phyloP scores from a whole-genome alignment of 2,888 invertebrate species.

The Xanthorhoe spadicearia region DNA sequence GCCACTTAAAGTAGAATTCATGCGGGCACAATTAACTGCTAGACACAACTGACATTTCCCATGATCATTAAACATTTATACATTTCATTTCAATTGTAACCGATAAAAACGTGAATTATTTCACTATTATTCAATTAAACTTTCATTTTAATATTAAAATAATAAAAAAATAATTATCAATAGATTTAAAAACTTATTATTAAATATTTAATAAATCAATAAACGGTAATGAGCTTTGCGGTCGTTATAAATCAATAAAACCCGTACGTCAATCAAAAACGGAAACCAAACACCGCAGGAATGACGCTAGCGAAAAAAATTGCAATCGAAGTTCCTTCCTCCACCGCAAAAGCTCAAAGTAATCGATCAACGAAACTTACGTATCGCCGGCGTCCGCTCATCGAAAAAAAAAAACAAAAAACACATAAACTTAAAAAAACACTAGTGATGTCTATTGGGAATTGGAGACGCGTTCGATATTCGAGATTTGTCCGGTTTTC shows the following conservation, averaged over 20 bases:
- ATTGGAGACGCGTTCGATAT: slow-evolving; percentile 33
- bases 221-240: slow-evolving; percentile 15
- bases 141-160: neutral
- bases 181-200: neutral
- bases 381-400: slow-evolving; percentile 51
- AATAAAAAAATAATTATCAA: neutral
- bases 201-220: neutral
- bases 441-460: slow-evolving; percentile 37
- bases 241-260: slow-evolving; percentile 38
- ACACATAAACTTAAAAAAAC: slow-evolving; percentile 42
- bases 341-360: slow-evolving; percentile 60
- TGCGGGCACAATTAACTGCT: slow-evolving; percentile 27
- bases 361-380: slow-evolving; percentile 71
- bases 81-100: slow-evolving; percentile 23
- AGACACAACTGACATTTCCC: slow-evolving; percentile 30
- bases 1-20: slow-evolving; percentile 15
- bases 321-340: slow-evolving; percentile 51
- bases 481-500: slow-evolving; percentile 41
- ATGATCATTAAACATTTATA: slow-evolving; percentile 33
- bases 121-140: slow-evolving; percentile 10
- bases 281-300: slow-evolving; percentile 47
- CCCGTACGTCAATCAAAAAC: slow-evolving; percentile 42
- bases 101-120: slow-evolving; percentile 12
- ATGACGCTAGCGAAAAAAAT: slow-evolving; percentile 54
- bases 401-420: slow-evolving; percentile 51